Evolutionary conservation across 2,113 vertebrate species (phyloP), one percentile per base, ranked within the genome.

Genomic region (Bostrychus sinensis): DNA sequence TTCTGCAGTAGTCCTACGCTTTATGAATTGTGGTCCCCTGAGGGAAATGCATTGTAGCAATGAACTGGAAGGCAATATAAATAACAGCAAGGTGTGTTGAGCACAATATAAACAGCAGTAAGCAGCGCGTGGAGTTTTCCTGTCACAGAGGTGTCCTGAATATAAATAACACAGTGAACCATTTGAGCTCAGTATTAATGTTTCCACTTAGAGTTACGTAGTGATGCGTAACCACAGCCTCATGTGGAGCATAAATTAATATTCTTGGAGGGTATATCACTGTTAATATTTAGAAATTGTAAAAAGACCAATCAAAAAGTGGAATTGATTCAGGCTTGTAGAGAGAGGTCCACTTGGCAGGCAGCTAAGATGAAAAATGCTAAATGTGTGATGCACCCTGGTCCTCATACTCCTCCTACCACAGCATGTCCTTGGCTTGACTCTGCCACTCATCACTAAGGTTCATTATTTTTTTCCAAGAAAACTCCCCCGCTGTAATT

Each of bases 371-470:
- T 53, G 54, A 62, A 37, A 58, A 30, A 3, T 56, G 62, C 16
- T 55, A 22, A 30, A 55, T 45, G 26, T 14, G 54, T 26, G 7
- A 41, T 66, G 73, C 70, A 59, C 25, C 0, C 1, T 56, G 59
- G 26, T 39, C 48, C 51, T 78, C 32, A 42, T 16, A 69, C 62
- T 72, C 67, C 54, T 20, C 3, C 32, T 70, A 48, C 36, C 38
- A 60, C 22, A 6, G 38, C 0, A 7, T 72, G 82, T 72, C 84
- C 86, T 88, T 82, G 73, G 46, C 61, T 43, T 84, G 80, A 80
- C 84, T 65, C 77, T 54, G 46, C 58, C 60, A 58, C 58, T 72
- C 75, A 65, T 72, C 66, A 66, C 14, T 55, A 28, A n/a, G 23
- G 54, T 76, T 72, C 64, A 77, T 74, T 75, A 61, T 78, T 62